phyloP scores from a whole-genome alignment of 2,797 vertebrate species.

The Simalia tracyae region DNA sequence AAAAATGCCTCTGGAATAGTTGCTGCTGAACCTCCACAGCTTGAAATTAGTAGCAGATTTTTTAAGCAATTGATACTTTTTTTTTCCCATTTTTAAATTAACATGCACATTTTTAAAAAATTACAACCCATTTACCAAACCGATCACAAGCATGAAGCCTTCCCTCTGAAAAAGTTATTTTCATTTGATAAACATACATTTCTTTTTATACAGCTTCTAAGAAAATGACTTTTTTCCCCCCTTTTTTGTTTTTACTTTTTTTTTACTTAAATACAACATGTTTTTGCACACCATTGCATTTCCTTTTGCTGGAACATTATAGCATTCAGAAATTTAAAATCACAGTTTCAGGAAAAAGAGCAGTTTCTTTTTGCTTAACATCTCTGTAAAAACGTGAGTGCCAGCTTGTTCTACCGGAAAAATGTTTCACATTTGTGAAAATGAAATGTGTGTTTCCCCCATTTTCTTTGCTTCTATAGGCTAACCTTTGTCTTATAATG shows the following conservation, averaged over 20 bases:
- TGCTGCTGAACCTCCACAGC: slow-evolving; percentile 80
- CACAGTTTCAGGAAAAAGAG: slow-evolving; percentile 73
- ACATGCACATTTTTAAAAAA: slow-evolving; percentile 88
- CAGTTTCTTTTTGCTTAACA: slow-evolving; percentile 63
- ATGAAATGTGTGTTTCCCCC: slow-evolving; percentile 37
- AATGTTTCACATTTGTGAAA: slow-evolving; percentile 69
- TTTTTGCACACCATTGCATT: slow-evolving; percentile 70
- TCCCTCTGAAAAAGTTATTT: slow-evolving; percentile 83
- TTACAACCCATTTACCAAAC: slow-evolving; percentile 76
- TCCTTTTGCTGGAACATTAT: slow-evolving; percentile 62
- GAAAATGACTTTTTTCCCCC: slow-evolving; percentile 72
- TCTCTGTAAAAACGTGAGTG: slow-evolving; percentile 70
- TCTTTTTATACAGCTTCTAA: slow-evolving; percentile 77
- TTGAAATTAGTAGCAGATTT: slow-evolving; percentile 85
- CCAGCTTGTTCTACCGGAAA: slow-evolving; percentile 70
- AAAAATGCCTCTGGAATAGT: slow-evolving; percentile 75
- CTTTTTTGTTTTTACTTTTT: slow-evolving; percentile 42
- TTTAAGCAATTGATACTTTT: slow-evolving; percentile 83
- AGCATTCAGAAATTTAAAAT: slow-evolving; percentile 73
- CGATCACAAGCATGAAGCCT: slow-evolving; percentile 76
- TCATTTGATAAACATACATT: slow-evolving; percentile 86
- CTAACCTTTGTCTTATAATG: slow-evolving; percentile 58
- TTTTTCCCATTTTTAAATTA: slow-evolving; percentile 56
- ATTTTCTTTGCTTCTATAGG: slow-evolving; percentile 37
- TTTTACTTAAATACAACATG: slow-evolving; percentile 74